Conservation (phyloP, 2,113 vertebrate genomes). For the Numenius arquata region DNA sequence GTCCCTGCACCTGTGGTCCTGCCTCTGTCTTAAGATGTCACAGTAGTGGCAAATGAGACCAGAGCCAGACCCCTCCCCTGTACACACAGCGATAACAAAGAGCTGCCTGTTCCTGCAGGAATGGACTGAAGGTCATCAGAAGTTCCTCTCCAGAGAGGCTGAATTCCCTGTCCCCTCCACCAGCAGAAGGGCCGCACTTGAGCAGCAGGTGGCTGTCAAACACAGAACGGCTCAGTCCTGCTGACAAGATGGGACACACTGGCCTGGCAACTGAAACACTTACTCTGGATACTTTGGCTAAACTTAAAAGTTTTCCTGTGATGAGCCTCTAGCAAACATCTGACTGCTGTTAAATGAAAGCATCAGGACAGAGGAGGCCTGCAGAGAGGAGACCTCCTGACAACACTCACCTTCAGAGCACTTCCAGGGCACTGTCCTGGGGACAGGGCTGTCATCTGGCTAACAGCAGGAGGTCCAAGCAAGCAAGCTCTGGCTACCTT, state of each 20-base stretch:
- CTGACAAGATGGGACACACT: neutral
- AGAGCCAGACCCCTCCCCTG: neutral
- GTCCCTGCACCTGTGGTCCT: neutral
- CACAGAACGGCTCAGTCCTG: neutral
- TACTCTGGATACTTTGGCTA: slow-evolving; percentile 33
- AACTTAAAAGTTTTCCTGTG: neutral
- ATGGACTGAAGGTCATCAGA: neutral
- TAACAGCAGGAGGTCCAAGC: neutral
- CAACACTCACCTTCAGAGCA: neutral
- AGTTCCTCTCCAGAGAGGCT: neutral
- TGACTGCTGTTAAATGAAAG: slow-evolving; percentile 16
- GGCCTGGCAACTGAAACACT: neutral
- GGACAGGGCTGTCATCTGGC: neutral
- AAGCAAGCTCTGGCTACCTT: neutral
- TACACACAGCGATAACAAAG: neutral
- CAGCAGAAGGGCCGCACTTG: neutral
- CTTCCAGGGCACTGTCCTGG: neutral
- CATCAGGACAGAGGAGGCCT: neutral
- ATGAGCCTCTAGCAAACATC: slow-evolving; percentile 35
- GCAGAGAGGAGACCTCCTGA: neutral
- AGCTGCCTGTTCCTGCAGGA: neutral
- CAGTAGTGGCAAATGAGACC: neutral
- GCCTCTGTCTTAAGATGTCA: neutral
- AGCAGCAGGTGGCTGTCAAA: slow-evolving; percentile 26
- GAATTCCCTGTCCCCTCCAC: neutral